Evolutionary conservation across 2,113 vertebrate genomes (phyloP), one percentile per base, ranked within the genome.

Genomic region (Mungos mungo): DNA sequence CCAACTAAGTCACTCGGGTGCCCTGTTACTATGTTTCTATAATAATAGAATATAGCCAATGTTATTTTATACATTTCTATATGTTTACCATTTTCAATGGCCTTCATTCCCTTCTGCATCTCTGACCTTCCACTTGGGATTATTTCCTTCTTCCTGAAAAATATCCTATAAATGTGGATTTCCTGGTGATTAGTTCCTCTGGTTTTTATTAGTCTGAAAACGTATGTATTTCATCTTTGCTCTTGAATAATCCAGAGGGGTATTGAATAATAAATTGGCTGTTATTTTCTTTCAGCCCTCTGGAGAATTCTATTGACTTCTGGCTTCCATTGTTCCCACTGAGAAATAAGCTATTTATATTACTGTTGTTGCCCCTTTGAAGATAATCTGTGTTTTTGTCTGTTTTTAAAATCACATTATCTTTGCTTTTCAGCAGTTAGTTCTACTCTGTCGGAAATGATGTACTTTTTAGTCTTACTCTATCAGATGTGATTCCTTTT

Each of bases 91-190:
- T 92, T 92, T 94, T 85, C 57, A 84, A 47, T 77, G 16, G 41
- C 92, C 31, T 93, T 54, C n/a, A 50, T 84, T 88, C 69, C 29
- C 63, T 83, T 57, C 54, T 87, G 3, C 2, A 65, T 38, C 69
- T 90, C 88, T 88, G 81, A 86, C 47, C 54, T 88, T 84, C 69
- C n/a, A 76, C 77, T 96, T 95, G 65, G 35, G 65, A 80, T 95
- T 16, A 57, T 84, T 92, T 77, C 33, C n/a, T 87, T 87, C 41
- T 97, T 33, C 8, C 80, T 81, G 14, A 95, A 96, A 95, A 76
- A 50, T n/a, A 77, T 69, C 19, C 11, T 96, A 52, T 88, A 81
- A 88, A 63, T 69, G 18, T 94, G 54, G 29, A 2, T 83, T 15
- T 72, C 14, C 18, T 57, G 9, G 60, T 71, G 71, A 90, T 93